Evolutionary conservation across 1,140 invertebrate genomes (phyloP), one percentile per base, ranked within the genome.

Genomic region (Alviniconcha marisindica): DNA sequence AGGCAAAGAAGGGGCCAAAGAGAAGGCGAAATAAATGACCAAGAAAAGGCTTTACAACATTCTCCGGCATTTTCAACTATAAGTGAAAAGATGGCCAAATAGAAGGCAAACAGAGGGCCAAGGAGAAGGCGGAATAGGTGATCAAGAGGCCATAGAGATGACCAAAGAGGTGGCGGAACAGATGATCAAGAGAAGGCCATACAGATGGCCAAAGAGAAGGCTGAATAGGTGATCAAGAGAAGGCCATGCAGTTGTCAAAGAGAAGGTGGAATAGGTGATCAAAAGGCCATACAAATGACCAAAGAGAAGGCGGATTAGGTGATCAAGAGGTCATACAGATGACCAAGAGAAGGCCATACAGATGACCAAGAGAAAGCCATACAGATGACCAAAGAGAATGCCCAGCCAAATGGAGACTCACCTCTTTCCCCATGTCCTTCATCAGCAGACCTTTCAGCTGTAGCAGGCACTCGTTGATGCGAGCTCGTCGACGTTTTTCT

Each of bases 391-490:
- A 60, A 4, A 60, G 10, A 60, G 10, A 60, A 28, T 60, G 24
- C 4, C 15, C n/a, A 69, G 63, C 15, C 63, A 69, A n/a, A n/a
- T n/a, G n/a, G 33, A 5, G 12, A 80, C 85, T 81, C 81, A 89
- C 87, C 82, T 89, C 85, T 48, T 77, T 85, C 1, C 77, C 79
- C 31, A 77, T 85, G 56, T 84, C 88, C 33, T 85, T 85, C 44
- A 87, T 71, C 12, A 97, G 96, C 1, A 97, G 94, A 38, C 95
- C 95, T 92, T 97, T 97, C 42, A 98, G 93, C 87, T 97, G 96
- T 82, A 96, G 96, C 15, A 98, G 94, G 87, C 96, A 97, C 84
- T 96, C 95, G 93, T 98, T 98, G 86, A 98, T 98, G 85, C 97
- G 94, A 51, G 96, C 97, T 48, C 97, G 94, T 84, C 97, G 93